phyloP scores from a whole-genome alignment of 35 echinoderm and acorn worm species.

The Acanthaster planci region DNA sequence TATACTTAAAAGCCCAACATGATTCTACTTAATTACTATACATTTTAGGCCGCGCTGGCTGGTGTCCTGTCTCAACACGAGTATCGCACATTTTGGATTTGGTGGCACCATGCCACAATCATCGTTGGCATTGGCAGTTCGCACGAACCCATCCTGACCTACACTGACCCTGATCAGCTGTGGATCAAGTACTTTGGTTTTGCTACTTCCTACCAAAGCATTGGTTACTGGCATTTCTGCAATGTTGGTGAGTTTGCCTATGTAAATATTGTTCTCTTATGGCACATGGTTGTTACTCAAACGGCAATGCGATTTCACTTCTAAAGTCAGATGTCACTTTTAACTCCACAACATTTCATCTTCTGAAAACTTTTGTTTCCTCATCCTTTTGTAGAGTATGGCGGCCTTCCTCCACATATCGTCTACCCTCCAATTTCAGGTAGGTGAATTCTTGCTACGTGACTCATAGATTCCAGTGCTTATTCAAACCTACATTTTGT shows the following conservation, averaged over 20 bases:
- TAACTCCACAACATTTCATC: too few species aligned
- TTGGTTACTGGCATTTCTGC: constrained; percentile 22
- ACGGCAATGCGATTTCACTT: too few species aligned
- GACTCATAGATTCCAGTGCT: too few species aligned
- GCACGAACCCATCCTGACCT: constrained; percentile 13
- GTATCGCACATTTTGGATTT: constrained; percentile 15
- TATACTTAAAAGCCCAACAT: too few species aligned
- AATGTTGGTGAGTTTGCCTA: constrained; percentile 20
- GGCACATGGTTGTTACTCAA: too few species aligned
- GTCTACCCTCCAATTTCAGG: neutral
- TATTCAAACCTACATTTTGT: too few species aligned
- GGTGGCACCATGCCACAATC: constrained; percentile 7
- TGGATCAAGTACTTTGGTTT: constrained; percentile 15
- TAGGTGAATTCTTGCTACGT: neutral
- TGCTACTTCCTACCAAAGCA: neutral
- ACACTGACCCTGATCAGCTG: constrained; percentile 6
- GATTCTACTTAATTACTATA: too few species aligned
- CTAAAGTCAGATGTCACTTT: too few species aligned
- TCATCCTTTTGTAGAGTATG: constrained; percentile 2
- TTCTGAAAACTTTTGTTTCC: neutral
- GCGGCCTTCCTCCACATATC: neutral
- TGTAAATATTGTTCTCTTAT: too few species aligned
- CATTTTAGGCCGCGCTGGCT: neutral
- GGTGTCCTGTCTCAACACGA: neutral
- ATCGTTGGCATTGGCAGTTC: constrained; percentile 12